Base-by-base conservation (phyloP, 2,113 vertebrate species). In the Gnathonemus longibarbis region DNA sequence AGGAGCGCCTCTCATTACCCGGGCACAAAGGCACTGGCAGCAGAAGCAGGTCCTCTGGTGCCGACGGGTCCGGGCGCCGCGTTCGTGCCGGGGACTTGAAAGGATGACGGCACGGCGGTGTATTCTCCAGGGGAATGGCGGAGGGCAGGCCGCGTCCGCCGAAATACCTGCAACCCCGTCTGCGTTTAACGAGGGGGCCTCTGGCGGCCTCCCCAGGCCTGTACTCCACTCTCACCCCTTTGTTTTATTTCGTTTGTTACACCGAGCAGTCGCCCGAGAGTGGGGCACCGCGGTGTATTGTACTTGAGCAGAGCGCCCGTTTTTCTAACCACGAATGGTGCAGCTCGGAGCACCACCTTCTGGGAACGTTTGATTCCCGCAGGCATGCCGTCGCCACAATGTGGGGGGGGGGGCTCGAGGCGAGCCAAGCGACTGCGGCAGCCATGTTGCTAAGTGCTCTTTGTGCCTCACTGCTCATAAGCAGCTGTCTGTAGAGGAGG, bases 1-100 rank as follows among this genome's bases (percentile, higher is more conserved):
- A 90, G 91, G 93, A 94, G 94, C 89, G 94, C 92, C 94, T 96
- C 94, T 94, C 91, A 93, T 95, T 95, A 93, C 95, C 92, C 92
- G 90, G 87, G 91, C 92, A 91, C 91, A 87, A 93, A 93, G 89
- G 83, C 92, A 91, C 91, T 87, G 92, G 92, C 62, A 90, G 89
- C 90, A 93, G 93, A 93, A 92, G 21, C 5, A 86, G 90, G 58
- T 89, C 91, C 92, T 92, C 92, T 27, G 85, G 92, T 94, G 92
- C 88, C 42, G 19, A 66, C 50, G 3, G 7, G 91, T 94, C 90
- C 90, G 49, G 89, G 90, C 89, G 84, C 84, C 1, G 5, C 84
- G 93, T 31, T 70, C 62, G 1, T 70, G n/a, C 62, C 10, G 10
- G 10, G 10, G 15, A 42, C 74, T 89, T 92, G 90, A 94, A 93